phyloP scores from a whole-genome alignment of 2,888 invertebrate species.

The Flabesymbios commensalis region DNA sequence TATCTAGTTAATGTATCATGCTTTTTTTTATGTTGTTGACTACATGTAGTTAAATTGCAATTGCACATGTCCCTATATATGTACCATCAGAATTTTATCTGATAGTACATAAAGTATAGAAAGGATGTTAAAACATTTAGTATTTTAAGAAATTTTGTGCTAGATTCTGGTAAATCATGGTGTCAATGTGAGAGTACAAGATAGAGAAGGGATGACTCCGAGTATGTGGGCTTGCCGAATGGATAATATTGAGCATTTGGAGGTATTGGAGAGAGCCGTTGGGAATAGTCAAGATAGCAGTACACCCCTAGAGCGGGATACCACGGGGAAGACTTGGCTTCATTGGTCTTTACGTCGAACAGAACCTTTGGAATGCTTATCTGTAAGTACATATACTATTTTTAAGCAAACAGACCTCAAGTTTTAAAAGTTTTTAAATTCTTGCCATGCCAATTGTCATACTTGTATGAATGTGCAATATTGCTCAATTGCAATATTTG shows the following conservation, averaged over 20 bases:
- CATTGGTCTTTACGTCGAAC: constrained; percentile 59
- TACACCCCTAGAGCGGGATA: constrained; percentile 53
- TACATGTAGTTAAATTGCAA: no score
- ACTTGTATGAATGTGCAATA: no score
- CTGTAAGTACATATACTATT: constrained; percentile 37
- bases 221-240: constrained; percentile 62
- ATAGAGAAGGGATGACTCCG: constrained; percentile 59
- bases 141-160: neutral
- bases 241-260: constrained; percentile 59
- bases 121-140: no score
- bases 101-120: no score
- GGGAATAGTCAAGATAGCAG: constrained; percentile 20
- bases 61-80: no score
- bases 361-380: constrained; percentile 58
- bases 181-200: constrained; percentile 48
- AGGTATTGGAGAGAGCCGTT: constrained; percentile 45
- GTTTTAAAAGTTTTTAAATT: no score
- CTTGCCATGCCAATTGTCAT: no score
- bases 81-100: no score
- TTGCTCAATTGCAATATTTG: no score
- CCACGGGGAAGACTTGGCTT: constrained; percentile 57
- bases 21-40: no score
- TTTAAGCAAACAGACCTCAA: no score
- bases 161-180: constrained; percentile 50
- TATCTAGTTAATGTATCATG: no score